Base-by-base conservation (phyloP, 2,888 invertebrate species). In the Aporophyla lueneburgensis region DNA sequence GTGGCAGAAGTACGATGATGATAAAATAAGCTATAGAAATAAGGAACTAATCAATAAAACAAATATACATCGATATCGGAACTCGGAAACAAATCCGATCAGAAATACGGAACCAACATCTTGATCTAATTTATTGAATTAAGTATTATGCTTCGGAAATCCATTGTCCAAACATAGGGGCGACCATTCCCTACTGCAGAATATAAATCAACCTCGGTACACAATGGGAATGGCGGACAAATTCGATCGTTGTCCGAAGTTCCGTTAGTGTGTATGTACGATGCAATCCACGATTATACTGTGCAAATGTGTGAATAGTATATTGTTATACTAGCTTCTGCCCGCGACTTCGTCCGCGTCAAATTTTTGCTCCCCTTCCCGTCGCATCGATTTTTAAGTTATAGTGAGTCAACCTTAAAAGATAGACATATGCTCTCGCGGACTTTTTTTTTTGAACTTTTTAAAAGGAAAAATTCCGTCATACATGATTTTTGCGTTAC, bases 81-180 rank as follows among this genome's bases (percentile, higher is more conserved):
- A 53, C 19, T 75, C 61, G 33, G 61, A 83, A 78, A 78, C 63
- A 33, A 14, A 63, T 78, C 7, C 19, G 16, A 51, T 54, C 56
- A 68, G 46, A 49, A 58, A 71, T n/a, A 27, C 40, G 19, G 40
- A 66, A 59, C 82, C 46, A 61, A 61, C 77, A 71, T 71, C 53
- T 83, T 69, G 67, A 71, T 76, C 33, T 69, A 68, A 73, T 76
- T 71, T 79, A 85, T 81, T 71, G 81, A 70, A 72, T 81, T 49
- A 71, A 85, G 63, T 63, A 73, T 76, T 81, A 81, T 76, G 63
- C 59, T 66, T 27, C 72, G 73, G 77, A 74, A 81, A 83, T 71
- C 65, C 21, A 71, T 16, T 74, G 73, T 69, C 56, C 49, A 76
- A 85, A 80, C 49, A 85, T 40, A 2, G 67, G 46, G 72, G 85